phyloP scores from a whole-genome alignment of 2,113 vertebrate genomes.

The Oceanodroma tethys region DNA sequence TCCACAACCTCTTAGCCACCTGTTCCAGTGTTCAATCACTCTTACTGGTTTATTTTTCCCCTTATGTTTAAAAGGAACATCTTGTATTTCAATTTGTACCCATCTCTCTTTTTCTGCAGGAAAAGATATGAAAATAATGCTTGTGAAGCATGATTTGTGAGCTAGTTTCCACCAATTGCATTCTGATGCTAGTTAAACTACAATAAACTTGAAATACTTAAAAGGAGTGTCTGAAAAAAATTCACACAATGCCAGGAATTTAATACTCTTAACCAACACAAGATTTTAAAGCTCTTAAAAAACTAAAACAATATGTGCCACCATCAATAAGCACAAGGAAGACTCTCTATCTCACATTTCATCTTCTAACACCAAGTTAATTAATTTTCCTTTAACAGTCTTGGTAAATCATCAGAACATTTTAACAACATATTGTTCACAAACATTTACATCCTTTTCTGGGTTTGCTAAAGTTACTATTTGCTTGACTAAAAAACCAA shows the following conservation, averaged over 20 bases:
- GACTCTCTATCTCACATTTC: background rate
- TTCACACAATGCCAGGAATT: conserved; percentile 22
- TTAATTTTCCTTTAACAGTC: background rate
- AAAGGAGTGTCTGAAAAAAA: background rate
- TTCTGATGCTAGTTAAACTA: background rate
- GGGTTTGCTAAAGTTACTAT: background rate
- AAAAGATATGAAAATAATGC: background rate
- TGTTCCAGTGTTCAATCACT: background rate
- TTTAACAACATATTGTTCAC: conserved; percentile 2
- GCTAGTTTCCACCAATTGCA: background rate
- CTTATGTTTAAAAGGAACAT: background rate
- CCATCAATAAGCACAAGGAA: background rate
- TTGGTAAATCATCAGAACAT: background rate
- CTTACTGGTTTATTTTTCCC: background rate
- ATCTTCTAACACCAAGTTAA: background rate
- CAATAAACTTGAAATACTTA: conserved; percentile 2
- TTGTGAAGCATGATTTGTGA: background rate
- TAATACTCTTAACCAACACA: background rate
- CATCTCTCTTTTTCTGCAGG: background rate
- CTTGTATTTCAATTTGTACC: background rate
- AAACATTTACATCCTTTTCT: background rate
- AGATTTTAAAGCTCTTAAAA: background rate
- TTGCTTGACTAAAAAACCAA: background rate
- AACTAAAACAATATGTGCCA: background rate
- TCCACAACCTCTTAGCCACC: background rate